Conservation (phyloP, 2,888 invertebrate species). For the Cotesia congregata region DNA sequence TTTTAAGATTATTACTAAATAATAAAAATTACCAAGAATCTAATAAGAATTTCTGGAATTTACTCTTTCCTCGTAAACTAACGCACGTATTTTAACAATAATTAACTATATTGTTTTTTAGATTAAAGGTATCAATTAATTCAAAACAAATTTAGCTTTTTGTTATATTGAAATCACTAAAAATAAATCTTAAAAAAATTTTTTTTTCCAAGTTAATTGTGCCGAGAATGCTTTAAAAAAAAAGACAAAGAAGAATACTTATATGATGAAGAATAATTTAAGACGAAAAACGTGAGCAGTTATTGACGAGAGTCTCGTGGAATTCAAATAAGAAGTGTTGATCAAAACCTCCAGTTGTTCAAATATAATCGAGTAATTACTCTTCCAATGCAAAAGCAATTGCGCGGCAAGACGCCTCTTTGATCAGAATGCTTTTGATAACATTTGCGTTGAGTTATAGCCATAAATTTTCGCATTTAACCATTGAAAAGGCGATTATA, state of each 20-base stretch:
- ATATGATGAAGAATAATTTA: constrained; percentile 13
- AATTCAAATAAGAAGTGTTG: constrained; percentile 19
- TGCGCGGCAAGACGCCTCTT: constrained; percentile 34
- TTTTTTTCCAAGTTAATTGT: neutral
- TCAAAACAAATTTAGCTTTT: no score
- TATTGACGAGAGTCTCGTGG: constrained; percentile 8
- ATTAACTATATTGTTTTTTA: no score
- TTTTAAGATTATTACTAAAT: constrained; percentile 10
- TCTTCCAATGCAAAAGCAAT: constrained; percentile 29
- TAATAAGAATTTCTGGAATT: constrained; percentile 8
- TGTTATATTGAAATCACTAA: no score
- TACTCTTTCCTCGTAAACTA: neutral
- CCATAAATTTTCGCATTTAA: constrained; percentile 24
- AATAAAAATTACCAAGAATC: neutral
- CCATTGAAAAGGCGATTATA: constrained; percentile 15
- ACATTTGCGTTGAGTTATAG: constrained; percentile 27
- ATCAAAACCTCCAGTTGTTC: constrained; percentile 35
- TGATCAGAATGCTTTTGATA: constrained; percentile 14
- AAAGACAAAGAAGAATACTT: neutral
- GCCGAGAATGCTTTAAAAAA: neutral
- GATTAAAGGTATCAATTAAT: no score
- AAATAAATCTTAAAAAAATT: no score
- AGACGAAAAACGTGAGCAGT: constrained; percentile 14
- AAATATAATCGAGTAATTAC: constrained; percentile 42
- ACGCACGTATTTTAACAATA: neutral